Evolutionary conservation across 2,888 invertebrate genomes (phyloP), one percentile per base, ranked within the genome.

Genomic region (Rhaphigaster nebulosa): DNA sequence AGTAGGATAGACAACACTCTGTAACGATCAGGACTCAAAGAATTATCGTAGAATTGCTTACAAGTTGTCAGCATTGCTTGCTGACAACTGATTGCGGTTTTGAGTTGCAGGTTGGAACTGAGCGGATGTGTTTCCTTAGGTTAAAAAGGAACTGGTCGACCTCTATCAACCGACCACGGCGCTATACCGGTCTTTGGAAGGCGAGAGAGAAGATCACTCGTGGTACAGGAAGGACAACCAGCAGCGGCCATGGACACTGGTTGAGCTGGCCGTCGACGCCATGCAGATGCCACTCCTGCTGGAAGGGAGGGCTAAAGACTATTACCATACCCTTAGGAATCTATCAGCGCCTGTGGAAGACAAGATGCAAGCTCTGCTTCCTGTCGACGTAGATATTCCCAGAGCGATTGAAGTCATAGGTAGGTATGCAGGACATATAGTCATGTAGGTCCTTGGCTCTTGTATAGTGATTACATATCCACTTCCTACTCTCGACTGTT

Each of bases 261-360:
- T 84, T 1, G 84, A 84, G 3, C 84, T 84, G n/a, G 84, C 84
- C 26, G 50, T 84, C 84, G 84, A 84, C n/a, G 84, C 84, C 45
- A 84, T 84, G 84, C 84, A 84, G 84, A 84, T 84, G 84, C 84
- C 84, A 3, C 45, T 84, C 26, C 84, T 84, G 2, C 45, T 84
- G 45, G 84, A 84, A n/a, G 84, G 84, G 15, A 84, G n/a, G 45
- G 84, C 84, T 13, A 84, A 84, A n/a, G 84, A 84, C 13, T 84
- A 84, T 50, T 84, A 84, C 45, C 5, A 45, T 6, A 45, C 45
- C 23, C 26, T 50, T 0, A 23, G 0, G 5, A 18, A 45, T n/a
- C 45, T 84, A 0, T 50, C 84, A 6, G 8, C 84, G 13, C 0
- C n/a, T 0, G n/a, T 84, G 0, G 45, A 84, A 15, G 84, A 84